These are phyloP conservation scores for Azemiops feae DNA, from an alignment of 2,113 vertebrate species.

Conservation along the genomic window DNA sequence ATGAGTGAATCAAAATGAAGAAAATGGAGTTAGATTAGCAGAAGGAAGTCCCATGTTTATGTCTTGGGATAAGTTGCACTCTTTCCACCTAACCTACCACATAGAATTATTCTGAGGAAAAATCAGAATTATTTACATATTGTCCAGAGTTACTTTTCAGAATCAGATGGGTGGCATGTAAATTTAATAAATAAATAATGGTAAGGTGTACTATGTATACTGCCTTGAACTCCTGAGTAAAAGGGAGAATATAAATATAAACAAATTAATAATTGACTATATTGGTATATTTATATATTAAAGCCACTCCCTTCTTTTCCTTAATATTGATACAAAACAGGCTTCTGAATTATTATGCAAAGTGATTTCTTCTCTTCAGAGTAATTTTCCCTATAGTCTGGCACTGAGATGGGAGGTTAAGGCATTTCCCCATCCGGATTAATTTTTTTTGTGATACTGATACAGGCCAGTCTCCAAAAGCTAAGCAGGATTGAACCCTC, in stretches of 20 bases:
- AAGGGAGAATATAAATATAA: neutral
- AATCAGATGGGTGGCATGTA: neutral
- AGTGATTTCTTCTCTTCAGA: neutral
- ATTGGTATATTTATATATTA: neutral
- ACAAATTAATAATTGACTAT: neutral
- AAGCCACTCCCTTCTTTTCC: neutral
- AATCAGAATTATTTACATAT: neutral
- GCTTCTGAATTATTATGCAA: neutral
- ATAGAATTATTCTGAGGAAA: neutral
- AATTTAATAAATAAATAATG: neutral
- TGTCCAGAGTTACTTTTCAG: neutral
- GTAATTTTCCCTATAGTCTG: neutral
- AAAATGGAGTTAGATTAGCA: neutral
- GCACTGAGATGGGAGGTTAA: neutral
- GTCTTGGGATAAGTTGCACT: neutral
- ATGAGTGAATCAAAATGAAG: fast-evolving
- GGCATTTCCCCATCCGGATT: neutral
- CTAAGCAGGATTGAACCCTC: neutral
- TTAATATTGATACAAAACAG: neutral
- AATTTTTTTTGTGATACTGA: neutral
- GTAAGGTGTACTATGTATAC: neutral
- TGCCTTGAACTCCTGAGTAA: neutral
- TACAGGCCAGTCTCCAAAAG: neutral
- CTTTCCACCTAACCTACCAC: neutral
- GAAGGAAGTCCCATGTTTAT: neutral